These are phyloP conservation scores for Phymorhynchus buccinoides DNA, from an alignment of 1,140 invertebrate species.

Conservation along the genomic window DNA sequence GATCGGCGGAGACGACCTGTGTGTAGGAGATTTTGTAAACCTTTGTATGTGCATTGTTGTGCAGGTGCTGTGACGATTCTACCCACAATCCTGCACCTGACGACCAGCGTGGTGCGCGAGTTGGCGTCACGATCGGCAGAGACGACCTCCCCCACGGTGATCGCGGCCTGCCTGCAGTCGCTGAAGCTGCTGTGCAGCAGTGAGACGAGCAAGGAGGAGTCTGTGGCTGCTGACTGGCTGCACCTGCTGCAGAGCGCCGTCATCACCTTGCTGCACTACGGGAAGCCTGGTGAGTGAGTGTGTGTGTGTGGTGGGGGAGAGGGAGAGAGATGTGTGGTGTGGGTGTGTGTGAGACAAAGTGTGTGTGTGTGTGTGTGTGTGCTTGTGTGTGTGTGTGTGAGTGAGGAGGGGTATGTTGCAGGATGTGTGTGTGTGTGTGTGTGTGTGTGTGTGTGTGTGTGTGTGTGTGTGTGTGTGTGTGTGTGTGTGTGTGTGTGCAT, in stretches of 20 bases:
- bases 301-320: slow-evolving; percentile 58
- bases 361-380: neutral
- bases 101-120: slow-evolving; percentile 90
- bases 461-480: neutral
- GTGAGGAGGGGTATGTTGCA: neutral
- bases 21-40: no score
- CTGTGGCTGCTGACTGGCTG: slow-evolving; percentile 81
- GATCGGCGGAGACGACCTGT: no score
- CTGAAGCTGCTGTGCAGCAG: slow-evolving; percentile 81
- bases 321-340: neutral
- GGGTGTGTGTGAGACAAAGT: neutral
- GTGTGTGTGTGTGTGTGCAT: neutral
- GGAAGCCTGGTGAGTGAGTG: slow-evolving; percentile 80
- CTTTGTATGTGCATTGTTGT: neutral
- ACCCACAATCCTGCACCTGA: slow-evolving; percentile 92
- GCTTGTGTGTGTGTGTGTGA: neutral
- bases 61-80: slow-evolving; percentile 88
- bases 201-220: slow-evolving; percentile 79
- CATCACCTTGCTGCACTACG: slow-evolving; percentile 89
- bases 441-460: neutral
- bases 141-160: slow-evolving; percentile 76
- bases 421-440: neutral
- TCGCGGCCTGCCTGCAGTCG: slow-evolving; percentile 81
- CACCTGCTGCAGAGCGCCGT: slow-evolving; percentile 88
- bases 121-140: slow-evolving; percentile 75